Evolutionary conservation across 2,797 vertebrate species (phyloP).

Genomic region (Pyrocephalus nanus): DNA sequence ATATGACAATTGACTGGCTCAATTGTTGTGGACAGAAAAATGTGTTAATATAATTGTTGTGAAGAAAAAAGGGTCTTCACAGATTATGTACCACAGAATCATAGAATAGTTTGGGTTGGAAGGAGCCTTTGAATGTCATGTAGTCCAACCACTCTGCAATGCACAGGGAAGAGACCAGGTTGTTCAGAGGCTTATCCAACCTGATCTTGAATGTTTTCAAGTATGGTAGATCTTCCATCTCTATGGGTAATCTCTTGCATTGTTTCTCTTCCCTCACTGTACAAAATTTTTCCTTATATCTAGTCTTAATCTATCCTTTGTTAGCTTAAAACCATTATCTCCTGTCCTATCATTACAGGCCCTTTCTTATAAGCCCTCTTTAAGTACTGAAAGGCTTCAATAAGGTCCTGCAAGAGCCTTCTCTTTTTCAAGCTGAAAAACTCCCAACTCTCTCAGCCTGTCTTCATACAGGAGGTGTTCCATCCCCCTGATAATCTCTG

Average conservation of each 20-base stretch:
- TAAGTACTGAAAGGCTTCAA: background rate
- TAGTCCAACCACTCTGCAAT: background rate
- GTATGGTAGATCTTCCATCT: no score
- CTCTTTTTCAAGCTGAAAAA: background rate
- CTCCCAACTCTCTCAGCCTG: background rate
- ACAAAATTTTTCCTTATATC: background rate
- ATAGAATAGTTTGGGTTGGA: background rate
- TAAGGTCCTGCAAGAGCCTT: background rate
- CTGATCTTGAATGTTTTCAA: no score
- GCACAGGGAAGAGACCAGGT: background rate
- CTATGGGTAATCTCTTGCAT: background rate
- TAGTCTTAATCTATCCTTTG: accelerated
- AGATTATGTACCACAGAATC: background rate
- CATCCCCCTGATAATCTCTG: no score
- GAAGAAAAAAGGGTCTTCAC: background rate
- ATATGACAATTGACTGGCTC: background rate
- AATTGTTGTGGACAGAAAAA: background rate
- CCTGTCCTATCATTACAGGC: background rate
- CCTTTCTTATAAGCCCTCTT: background rate
- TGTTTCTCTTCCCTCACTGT: background rate
- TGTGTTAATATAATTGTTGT: background rate
- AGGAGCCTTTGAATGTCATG: background rate
- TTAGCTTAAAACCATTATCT: background rate
- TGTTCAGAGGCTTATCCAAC: background rate
- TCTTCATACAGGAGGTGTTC: accelerated